Percentiles rank a stretch among this genome's conserved stretches.
Conservation (phyloP, 2,888 invertebrate species). For the Synergus gifuensis region DNA sequence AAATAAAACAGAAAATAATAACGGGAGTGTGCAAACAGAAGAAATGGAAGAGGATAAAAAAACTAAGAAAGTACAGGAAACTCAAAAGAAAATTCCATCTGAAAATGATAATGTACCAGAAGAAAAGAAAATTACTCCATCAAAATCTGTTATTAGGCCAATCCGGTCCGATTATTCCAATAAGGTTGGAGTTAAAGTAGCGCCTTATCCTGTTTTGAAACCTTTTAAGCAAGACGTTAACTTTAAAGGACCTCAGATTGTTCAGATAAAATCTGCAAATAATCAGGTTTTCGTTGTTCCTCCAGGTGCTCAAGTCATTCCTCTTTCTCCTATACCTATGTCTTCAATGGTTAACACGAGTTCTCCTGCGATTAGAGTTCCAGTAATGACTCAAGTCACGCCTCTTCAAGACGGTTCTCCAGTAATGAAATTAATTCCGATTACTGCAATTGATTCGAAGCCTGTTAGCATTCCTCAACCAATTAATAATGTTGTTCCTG, state of each 20-base stretch:
- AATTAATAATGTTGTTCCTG: background rate
- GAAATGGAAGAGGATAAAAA: background rate
- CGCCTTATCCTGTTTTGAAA: constrained; percentile 1
- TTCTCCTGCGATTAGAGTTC: background rate
- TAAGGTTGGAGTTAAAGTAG: background rate
- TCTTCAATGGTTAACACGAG: background rate
- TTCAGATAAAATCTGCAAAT: background rate
- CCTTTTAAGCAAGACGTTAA: background rate
- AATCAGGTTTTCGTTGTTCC: constrained; percentile 8
- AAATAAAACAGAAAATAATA: background rate
- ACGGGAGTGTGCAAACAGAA: background rate
- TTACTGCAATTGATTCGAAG: background rate
- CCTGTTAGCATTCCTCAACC: background rate
- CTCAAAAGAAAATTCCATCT: background rate
- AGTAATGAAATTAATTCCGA: background rate
- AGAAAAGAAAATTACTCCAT: background rate
- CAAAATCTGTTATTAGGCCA: background rate
- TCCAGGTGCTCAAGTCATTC: background rate
- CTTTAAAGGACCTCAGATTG: background rate
- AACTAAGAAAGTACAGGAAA: background rate
- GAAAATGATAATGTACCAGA: background rate
- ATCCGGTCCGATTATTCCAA: background rate
- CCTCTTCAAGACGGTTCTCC: background rate
- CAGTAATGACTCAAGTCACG: background rate
- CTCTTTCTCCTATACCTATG: background rate